Conservation (phyloP, 2,888 invertebrate species). For the Cremastinae sp. region DNA sequence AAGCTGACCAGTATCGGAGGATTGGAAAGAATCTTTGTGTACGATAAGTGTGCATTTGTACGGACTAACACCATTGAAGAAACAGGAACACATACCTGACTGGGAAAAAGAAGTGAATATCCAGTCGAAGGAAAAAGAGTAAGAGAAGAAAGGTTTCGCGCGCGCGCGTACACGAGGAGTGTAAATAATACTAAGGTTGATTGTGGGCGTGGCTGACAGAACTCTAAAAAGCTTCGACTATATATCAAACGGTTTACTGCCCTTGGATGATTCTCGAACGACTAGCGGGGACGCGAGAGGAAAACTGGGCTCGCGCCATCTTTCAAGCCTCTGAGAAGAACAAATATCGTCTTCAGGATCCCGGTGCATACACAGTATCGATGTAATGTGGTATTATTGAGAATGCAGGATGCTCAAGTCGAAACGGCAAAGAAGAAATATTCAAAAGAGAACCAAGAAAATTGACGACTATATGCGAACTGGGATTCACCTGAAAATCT, state of each 20-base stretch:
- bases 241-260: constrained; percentile 80
- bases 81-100: constrained; percentile 35
- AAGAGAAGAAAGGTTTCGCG: constrained; percentile 63
- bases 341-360: constrained; percentile 50
- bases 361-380: constrained; percentile 57
- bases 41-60: constrained; percentile 18
- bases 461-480: neutral
- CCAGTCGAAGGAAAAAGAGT: constrained; percentile 46
- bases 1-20: constrained; percentile 22
- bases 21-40: constrained; percentile 39
- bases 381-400: constrained; percentile 36
- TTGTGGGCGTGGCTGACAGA: constrained; percentile 81
- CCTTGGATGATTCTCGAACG: constrained; percentile 74
- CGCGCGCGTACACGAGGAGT: constrained; percentile 71
- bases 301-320: constrained; percentile 59
- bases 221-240: constrained; percentile 80
- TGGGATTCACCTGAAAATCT: neutral
- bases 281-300: constrained; percentile 65
- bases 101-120: constrained; percentile 46
- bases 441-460: constrained; percentile 51
- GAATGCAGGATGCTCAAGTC: constrained; percentile 39
- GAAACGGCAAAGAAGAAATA: constrained; percentile 39
- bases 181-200: constrained; percentile 80
- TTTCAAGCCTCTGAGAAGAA: constrained; percentile 56
- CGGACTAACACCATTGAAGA: neutral